These are phyloP conservation scores for Dicyema japonicum DNA, from an alignment of 1,140 invertebrate species.

Conservation along the genomic window DNA sequence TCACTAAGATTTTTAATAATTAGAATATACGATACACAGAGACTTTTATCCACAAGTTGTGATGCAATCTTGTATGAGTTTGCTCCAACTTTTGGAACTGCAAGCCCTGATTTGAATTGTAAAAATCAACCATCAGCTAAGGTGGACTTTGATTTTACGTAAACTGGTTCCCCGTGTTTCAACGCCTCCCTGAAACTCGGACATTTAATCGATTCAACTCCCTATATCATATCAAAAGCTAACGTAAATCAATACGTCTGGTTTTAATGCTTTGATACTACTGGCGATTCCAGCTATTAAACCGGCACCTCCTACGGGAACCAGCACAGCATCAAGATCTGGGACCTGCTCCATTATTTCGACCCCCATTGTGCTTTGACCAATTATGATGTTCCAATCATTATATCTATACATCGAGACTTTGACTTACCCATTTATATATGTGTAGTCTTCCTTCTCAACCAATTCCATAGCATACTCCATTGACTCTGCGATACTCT, in stretches of 20 bases:
- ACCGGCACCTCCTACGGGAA: constrained; percentile 59
- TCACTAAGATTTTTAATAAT: too few species aligned
- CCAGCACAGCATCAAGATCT: constrained; percentile 24
- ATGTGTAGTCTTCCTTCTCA: neutral
- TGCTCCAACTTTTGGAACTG: constrained; percentile 50
- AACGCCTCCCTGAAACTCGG: constrained; percentile 43
- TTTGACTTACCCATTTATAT: constrained; percentile 5
- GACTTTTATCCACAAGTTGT: constrained; percentile 37
- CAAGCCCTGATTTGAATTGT: constrained; percentile 25
- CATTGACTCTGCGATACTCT: constrained; percentile 6
- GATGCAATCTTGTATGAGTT: constrained; percentile 47
- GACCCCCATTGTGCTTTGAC: constrained; percentile 57
- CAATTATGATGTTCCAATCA: constrained; percentile 60
- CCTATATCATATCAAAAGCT: constrained; percentile 25
- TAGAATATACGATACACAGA: constrained; percentile 3
- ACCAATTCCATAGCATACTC: constrained; percentile 1
- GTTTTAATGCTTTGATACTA: constrained; percentile 46
- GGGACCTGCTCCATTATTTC: constrained; percentile 48
- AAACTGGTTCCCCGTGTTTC: constrained; percentile 31
- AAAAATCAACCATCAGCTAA: constrained; percentile 38
- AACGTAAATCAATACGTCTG: constrained; percentile 31
- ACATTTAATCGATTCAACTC: constrained; percentile 57
- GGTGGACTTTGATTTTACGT: constrained; percentile 34
- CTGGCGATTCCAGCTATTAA: constrained; percentile 50
- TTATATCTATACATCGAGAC: constrained; percentile 31